Conservation (phyloP, 2,888 invertebrate genomes). For the Himalopsyche anomala region DNA sequence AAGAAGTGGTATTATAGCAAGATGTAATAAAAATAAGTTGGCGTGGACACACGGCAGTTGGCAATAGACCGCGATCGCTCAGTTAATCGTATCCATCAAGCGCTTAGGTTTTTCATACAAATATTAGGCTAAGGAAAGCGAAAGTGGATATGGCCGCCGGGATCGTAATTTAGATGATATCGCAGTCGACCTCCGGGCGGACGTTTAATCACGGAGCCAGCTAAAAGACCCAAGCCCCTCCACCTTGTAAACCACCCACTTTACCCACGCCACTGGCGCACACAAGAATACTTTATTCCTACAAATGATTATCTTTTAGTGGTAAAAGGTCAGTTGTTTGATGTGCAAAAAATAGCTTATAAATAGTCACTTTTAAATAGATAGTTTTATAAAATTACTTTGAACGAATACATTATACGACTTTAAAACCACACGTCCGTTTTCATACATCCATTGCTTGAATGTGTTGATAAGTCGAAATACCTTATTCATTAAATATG, state of each 20-base stretch:
- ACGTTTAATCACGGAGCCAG: slow-evolving; percentile 62
- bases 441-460: too few species aligned
- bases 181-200: slow-evolving; percentile 56
- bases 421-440: too few species aligned
- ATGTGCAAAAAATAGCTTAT: too few species aligned
- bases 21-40: slow-evolving; percentile 31
- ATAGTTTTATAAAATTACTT: too few species aligned
- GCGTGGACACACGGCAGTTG: slow-evolving; percentile 36
- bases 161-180: slow-evolving; percentile 65
- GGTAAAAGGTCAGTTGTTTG: too few species aligned
- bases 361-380: too few species aligned
- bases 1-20: slow-evolving; percentile 10
- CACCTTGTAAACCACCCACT: slow-evolving; percentile 10
- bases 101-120: slow-evolving; percentile 64
- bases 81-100: slow-evolving; percentile 65
- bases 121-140: slow-evolving; percentile 64
- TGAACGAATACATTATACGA: too few species aligned
- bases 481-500: too few species aligned
- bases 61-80: slow-evolving; percentile 52
- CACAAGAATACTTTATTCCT: neutral
- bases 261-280: slow-evolving; percentile 38
- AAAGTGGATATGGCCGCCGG: slow-evolving; percentile 62
- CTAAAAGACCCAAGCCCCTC: slow-evolving; percentile 35
- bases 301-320: too few species aligned
- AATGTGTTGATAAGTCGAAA: too few species aligned